A percentile compares a stretch with the other conserved stretches of the same genome.
phyloP scores from a whole-genome alignment of 2,888 invertebrate species.

The Amphiduros pacificus region DNA sequence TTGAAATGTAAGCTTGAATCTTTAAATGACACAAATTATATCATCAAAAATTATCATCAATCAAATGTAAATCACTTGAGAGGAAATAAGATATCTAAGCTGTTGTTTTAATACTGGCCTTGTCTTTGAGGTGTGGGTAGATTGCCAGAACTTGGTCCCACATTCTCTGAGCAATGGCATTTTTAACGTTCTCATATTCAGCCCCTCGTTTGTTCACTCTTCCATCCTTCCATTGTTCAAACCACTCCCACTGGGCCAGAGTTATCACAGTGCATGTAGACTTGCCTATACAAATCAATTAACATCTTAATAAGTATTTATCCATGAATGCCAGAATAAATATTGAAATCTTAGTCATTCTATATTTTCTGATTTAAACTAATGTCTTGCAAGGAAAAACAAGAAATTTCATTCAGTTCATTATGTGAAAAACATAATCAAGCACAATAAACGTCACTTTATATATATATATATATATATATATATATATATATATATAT shows the following conservation, averaged over 20 bases:
- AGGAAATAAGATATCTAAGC: not conserved
- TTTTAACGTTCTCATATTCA: conserved; percentile 53
- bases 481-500: not conserved
- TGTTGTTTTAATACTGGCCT: conserved; percentile 26
- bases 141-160: conserved; percentile 43
- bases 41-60: too few relatives aligned
- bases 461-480: not conserved
- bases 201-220: conserved; percentile 51
- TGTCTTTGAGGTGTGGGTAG: conserved; percentile 51
- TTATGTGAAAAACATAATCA: too few relatives aligned
- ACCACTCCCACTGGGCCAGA: conserved; percentile 51
- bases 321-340: too few relatives aligned
- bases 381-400: too few relatives aligned
- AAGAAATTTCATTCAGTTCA: too few relatives aligned
- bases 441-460: too few relatives aligned
- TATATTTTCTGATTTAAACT: too few relatives aligned
- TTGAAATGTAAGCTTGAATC: too few relatives aligned
- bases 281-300: conserved; percentile 41
- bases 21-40: too few relatives aligned
- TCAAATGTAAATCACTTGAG: not conserved
- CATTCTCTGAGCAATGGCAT: conserved; percentile 42
- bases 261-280: conserved; percentile 50
- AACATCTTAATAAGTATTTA: too few relatives aligned
- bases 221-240: conserved; percentile 47
- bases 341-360: too few relatives aligned